Conservation (phyloP, 2,797 vertebrate species). For the Salmo trutta region DNA sequence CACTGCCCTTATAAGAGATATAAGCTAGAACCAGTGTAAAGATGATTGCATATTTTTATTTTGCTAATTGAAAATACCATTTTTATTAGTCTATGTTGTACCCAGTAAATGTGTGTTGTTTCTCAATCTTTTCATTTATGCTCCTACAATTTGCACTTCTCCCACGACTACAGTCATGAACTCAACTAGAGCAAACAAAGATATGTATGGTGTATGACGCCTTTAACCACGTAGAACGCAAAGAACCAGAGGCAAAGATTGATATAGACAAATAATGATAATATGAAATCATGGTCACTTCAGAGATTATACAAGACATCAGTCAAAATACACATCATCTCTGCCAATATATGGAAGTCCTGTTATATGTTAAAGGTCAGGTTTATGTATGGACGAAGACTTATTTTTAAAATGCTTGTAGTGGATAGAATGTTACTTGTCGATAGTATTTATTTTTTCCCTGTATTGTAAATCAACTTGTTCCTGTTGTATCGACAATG, state of each 20-base stretch:
- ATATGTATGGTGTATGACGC: constrained; percentile 15
- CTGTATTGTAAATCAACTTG: constrained; percentile 65
- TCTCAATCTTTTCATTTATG: constrained; percentile 28
- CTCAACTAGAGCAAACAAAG: constrained; percentile 13
- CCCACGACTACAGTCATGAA: constrained; percentile 4
- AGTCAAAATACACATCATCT: constrained; percentile 23
- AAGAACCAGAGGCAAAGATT: constrained; percentile 31
- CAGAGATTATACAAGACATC: not conserved
- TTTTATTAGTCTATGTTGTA: not conserved
- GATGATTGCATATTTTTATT: constrained; percentile 9
- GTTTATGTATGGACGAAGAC: constrained; percentile 56
- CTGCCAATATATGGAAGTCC: constrained; percentile 26
- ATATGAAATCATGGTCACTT: constrained; percentile 15
- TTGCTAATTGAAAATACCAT: not conserved
- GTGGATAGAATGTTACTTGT: constrained; percentile 69
- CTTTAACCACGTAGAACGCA: constrained; percentile 32
- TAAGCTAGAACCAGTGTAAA: not conserved
- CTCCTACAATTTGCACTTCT: constrained; percentile 51
- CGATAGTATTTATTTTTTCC: constrained; percentile 81
- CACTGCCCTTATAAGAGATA: not conserved
- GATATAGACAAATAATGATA: constrained; percentile 24
- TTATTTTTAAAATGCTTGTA: constrained; percentile 59
- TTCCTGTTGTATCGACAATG: constrained; percentile 61
- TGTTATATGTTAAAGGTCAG: constrained; percentile 28
- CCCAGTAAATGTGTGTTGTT: constrained; percentile 35